phyloP scores from a whole-genome alignment of 30 jellyfish, hydroid and myxozoan genomes.

The Hydractinia echinata region DNA sequence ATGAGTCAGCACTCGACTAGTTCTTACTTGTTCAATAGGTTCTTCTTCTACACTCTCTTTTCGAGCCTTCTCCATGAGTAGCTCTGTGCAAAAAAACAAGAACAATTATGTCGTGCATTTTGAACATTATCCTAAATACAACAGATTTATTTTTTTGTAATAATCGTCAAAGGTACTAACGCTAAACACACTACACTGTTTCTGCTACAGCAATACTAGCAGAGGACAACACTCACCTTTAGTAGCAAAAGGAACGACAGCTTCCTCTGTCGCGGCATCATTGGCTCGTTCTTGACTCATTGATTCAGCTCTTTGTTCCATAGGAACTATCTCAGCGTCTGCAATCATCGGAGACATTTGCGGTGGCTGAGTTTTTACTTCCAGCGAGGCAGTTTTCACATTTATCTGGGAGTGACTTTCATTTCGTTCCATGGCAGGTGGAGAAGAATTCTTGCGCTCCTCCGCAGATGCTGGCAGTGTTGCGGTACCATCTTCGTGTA shows the following conservation, averaged over 20 bases:
- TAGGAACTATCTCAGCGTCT: conserved; percentile 20
- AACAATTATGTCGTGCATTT: too few species aligned
- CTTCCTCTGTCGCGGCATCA: conserved; percentile 46
- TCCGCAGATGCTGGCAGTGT: not conserved
- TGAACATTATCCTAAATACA: not conserved
- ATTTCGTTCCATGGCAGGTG: not conserved
- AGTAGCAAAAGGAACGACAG: conserved; percentile 41
- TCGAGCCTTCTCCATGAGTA: conserved; percentile 4
- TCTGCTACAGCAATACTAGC: not conserved
- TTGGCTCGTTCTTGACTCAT: conserved; percentile 18
- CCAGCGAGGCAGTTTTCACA: conserved; percentile 5
- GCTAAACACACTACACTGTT: too few species aligned
- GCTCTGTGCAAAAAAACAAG: not conserved
- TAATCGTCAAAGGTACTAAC: too few species aligned
- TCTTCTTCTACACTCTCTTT: not conserved
- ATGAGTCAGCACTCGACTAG: too few species aligned
- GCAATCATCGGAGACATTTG: not conserved
- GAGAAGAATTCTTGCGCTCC: not conserved
- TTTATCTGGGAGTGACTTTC: not conserved
- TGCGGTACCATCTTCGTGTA: not conserved
- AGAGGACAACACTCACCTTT: conserved; percentile 14
- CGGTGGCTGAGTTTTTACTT: not conserved
- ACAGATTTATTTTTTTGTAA: not conserved
- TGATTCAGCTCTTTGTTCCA: conserved; percentile 9
- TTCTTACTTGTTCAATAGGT: not conserved